Evolutionary conservation across 1,140 invertebrate species (phyloP), one percentile per base, ranked within the genome.

Genomic region (Hyles vespertilio): DNA sequence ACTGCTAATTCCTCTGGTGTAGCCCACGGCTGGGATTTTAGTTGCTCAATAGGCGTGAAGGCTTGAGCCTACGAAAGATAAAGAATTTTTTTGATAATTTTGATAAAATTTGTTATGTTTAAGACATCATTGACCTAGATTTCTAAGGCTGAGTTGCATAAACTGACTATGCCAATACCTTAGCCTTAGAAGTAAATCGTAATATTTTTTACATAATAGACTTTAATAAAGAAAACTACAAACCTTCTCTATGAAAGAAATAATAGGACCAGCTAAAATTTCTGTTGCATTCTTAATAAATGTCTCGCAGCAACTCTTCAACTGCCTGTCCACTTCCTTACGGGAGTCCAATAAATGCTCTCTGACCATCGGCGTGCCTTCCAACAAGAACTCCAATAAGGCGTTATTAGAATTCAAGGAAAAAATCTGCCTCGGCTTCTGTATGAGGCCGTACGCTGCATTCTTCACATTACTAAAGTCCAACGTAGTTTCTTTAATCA

Each of bases 291-390:
- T 92, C 50, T 93, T 92, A 49, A 99, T 99, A 66, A 98, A 96
- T 43, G 90, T 90, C 80, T 99, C 97, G 89, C 98, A 99, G n/a
- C 95, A 93, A 9, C 89, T 91, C 89, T 99, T 99, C 53, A 99
- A 86, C 72, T 97, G 95, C 32, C 94, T 92, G 77, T 99, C 98
- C 2, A 99, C 97, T 73, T 98, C 97, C 83, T 98, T 97, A 63
- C 98, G 93, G 0, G 97, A 99, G 82, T 99, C 98, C 5, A 98
- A 90, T 56, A 97, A 91, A 76, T 97, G 94, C 80, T 99, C 98
- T 70, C 93, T 95, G 44, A 99, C 97, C 84, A 97, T 94, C 0
- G 97, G 97, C 6, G 97, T 96, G 9, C 97, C 96, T 90, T 96
- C 94, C 6, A 96, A 84, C 11, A 99, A 89, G 81, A 99, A 98